Conservation (phyloP, 2,888 invertebrate species). For the Drosophila parthenogenetica region DNA sequence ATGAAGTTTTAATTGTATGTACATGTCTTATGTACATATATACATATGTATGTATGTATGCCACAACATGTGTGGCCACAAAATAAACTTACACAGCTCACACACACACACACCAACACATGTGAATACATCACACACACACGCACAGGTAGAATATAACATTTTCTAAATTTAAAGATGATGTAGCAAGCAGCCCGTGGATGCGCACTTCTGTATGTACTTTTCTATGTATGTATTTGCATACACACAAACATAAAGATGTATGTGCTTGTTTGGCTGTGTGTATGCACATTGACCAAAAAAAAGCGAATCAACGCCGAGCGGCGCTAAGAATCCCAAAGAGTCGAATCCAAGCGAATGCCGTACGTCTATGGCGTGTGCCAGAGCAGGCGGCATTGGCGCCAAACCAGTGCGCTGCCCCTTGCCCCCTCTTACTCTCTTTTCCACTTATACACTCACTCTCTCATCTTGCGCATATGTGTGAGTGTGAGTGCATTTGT, state of each 20-base stretch:
- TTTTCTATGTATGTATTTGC: conserved; percentile 5
- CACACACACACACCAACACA: conserved; percentile 28
- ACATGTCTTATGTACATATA: conserved; percentile 5
- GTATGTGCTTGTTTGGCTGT: conserved; percentile 12
- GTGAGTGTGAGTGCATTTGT: conserved; percentile 4
- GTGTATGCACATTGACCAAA: conserved; percentile 30
- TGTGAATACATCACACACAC: conserved; percentile 34
- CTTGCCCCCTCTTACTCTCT: too few relatives aligned
- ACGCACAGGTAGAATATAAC: conserved; percentile 68
- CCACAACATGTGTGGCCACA: conserved; percentile 55
- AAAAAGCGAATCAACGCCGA: conserved; percentile 41
- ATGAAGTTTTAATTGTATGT: conserved; percentile 6
- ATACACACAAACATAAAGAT: not conserved
- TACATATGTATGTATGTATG: conserved; percentile 10
- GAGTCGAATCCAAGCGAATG: conserved; percentile 37
- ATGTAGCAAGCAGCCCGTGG: conserved; percentile 65
- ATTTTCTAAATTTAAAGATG: conserved; percentile 78
- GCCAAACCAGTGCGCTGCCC: conserved; percentile 28
- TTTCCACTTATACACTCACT: not conserved
- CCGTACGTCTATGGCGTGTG: conserved; percentile 43
- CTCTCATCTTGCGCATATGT: not conserved
- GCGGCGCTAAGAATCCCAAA: conserved; percentile 60
- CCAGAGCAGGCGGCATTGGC: conserved; percentile 42
- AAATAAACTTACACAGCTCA: conserved; percentile 42
- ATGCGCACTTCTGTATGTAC: conserved; percentile 62